Evolutionary conservation across 2,888 invertebrate genomes (phyloP), one percentile per base, ranked within the genome.

Genomic region (Rotaria macrura): DNA sequence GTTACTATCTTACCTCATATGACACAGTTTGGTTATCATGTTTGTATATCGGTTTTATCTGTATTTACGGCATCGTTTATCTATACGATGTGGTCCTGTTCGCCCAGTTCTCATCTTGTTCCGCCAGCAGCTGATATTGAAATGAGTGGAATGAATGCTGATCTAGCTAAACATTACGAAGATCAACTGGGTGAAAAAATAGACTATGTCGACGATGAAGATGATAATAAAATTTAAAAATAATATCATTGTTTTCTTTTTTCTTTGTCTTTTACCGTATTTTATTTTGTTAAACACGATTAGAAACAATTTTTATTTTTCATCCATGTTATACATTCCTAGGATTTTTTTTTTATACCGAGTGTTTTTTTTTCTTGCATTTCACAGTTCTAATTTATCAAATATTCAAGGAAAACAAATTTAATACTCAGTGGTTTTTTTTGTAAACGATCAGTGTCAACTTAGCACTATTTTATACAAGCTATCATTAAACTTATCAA

Each of bases 21-120:
- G 4, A 88, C 91, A 74, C 90, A 91, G 25, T 92, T 92, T 88
- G 92, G 92, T 25, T 88, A 91, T 85, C 89, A 92, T 14, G 90
- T 92, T 87, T 88, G 92, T 79, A 87, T 91, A 12, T 92, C 92
- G 0, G 84, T 85, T 17, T 23, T 40, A 12, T 65, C 65, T 55
- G 85, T 85, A 52, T 85, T 65, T 29, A 29, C 34, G 12, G 83
- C 83, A n/a, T 49, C 83, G 7, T 7, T 83, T 20, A 83, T 83
- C 23, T 83, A 83, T 52, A 52, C 52, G 29, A 83, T 83, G 6
- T 83, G 65, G 65, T 65, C 65, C 20, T 65, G 65, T 34, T 65
- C 65, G 20, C 6, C 20, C 0, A 17, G 34, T 17, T 34, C 65
- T 7, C 34, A 65, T 3, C 65, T 65, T 34, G 65, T 65, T 29